A percentile compares a stretch with the other conserved stretches of the same genome.
phyloP scores from a whole-genome alignment of 1,140 invertebrate species.

The Cotesia chilonis region DNA sequence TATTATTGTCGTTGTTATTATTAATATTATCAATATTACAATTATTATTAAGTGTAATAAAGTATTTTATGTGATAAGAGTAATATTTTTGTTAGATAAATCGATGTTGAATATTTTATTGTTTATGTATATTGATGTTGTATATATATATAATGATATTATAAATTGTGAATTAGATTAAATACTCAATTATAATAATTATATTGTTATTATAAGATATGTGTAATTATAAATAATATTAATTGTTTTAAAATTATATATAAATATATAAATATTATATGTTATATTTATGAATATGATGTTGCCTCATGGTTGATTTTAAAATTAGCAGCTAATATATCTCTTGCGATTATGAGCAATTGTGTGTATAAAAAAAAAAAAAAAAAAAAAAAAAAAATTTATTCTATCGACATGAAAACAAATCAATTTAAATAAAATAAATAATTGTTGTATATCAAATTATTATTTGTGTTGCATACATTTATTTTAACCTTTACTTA shows the following conservation, averaged over 20 bases:
- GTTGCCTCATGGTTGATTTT: background rate
- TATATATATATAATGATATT: background rate
- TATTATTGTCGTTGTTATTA: background rate
- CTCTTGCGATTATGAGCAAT: background rate
- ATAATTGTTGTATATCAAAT: constrained; percentile 19
- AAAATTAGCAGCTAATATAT: constrained; percentile 11
- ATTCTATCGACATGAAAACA: no score
- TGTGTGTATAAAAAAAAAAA: constrained; percentile 5
- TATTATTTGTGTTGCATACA: background rate
- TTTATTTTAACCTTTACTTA: no score
- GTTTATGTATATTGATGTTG: constrained; percentile 22
- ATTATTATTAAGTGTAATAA: constrained; percentile 5
- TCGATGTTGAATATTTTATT: constrained; percentile 21
- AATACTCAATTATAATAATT: no score
- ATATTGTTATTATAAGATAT: no score
- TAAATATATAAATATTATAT: no score
- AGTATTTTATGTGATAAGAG: constrained; percentile 34
- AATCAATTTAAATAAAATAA: constrained; percentile 15
- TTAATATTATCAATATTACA: background rate
- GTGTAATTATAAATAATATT: background rate
- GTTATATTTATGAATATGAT: no score
- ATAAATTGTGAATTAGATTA: background rate
- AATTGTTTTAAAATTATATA: no score
- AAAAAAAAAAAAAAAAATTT: no score
- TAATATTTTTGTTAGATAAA: constrained; percentile 34